Evolutionary conservation across 2,888 invertebrate species (phyloP).

Genomic region (Marronus borbonicus): DNA sequence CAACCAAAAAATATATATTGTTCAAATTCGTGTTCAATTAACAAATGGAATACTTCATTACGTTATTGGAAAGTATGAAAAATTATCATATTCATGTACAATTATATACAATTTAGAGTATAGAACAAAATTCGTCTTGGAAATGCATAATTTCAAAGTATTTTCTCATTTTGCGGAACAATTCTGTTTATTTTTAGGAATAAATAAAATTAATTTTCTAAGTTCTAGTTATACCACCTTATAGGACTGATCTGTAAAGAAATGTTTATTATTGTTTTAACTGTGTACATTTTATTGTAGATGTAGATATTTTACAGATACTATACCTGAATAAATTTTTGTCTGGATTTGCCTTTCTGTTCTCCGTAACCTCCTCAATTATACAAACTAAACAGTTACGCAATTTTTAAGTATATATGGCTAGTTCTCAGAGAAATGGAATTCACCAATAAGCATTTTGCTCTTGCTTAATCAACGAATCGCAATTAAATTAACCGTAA

Average conservation of each 20-base stretch:
- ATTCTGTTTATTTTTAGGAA: neutral
- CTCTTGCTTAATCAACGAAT: too few species aligned
- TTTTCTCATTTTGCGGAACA: neutral
- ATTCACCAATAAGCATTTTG: too few species aligned
- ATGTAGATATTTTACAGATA: slow-evolving; percentile 61
- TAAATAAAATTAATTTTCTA: neutral
- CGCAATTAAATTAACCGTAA: too few species aligned
- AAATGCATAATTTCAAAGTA: neutral
- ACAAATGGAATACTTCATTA: slow-evolving; percentile 23
- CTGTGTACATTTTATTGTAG: slow-evolving; percentile 66
- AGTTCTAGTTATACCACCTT: slow-evolving; percentile 34
- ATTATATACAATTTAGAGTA: slow-evolving; percentile 27
- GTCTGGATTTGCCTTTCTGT: slow-evolving; percentile 39
- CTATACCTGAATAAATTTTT: slow-evolving; percentile 55
- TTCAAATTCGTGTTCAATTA: slow-evolving; percentile 50
- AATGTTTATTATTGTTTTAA: slow-evolving; percentile 60
- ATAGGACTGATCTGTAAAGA: slow-evolving; percentile 62
- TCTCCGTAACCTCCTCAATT: neutral
- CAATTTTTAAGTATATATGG: too few species aligned
- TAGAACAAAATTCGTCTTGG: slow-evolving; percentile 19
- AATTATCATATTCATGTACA: slow-evolving; percentile 39
- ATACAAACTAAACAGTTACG: too few species aligned
- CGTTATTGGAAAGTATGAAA: slow-evolving; percentile 41
- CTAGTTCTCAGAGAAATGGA: too few species aligned
- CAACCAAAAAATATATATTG: slow-evolving; percentile 41